These are phyloP conservation scores for Epizoanthus fatuus DNA, from an alignment of 92 coral and sea anemone species.

Conservation along the genomic window DNA sequence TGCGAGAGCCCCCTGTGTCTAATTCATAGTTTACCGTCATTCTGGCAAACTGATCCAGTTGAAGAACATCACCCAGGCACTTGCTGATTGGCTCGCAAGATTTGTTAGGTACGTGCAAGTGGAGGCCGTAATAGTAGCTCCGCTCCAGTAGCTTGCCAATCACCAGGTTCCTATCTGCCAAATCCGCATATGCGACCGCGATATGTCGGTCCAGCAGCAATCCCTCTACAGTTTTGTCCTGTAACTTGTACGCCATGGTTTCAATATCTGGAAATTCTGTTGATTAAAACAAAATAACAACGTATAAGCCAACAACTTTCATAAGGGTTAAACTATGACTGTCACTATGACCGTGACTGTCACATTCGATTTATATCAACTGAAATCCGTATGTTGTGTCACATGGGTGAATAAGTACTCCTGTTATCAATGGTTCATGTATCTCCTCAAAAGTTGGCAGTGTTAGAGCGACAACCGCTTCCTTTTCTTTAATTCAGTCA, in stretches of 20 bases:
- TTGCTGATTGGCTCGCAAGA: slow-evolving; percentile 28
- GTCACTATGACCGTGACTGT: too few relatives aligned
- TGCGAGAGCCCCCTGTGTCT: too few relatives aligned
- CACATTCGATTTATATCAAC: too few relatives aligned
- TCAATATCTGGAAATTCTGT: slow-evolving; percentile 49
- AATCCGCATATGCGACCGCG: slow-evolving; percentile 67
- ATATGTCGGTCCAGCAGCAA: slow-evolving; percentile 83
- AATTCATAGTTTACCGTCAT: slow-evolving; percentile 17
- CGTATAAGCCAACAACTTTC: neutral
- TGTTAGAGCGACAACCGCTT: too few relatives aligned
- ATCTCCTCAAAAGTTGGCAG: too few relatives aligned
- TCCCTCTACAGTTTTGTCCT: slow-evolving; percentile 68
- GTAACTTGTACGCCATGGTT: slow-evolving; percentile 47
- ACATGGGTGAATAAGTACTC: too few relatives aligned
- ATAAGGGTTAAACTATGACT: too few relatives aligned
- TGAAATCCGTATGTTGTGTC: too few relatives aligned
- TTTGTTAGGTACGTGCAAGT: slow-evolving; percentile 45
- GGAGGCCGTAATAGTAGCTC: slow-evolving; percentile 69
- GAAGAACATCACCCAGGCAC: slow-evolving; percentile 15
- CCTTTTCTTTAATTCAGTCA: too few relatives aligned
- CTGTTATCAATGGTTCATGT: too few relatives aligned
- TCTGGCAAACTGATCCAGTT: slow-evolving; percentile 20
- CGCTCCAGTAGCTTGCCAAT: slow-evolving; percentile 78
- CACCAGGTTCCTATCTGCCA: slow-evolving; percentile 53
- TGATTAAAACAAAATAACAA: slow-evolving; percentile 4